Conservation (phyloP, 2,888 invertebrate genomes). For the Anthrax anthrax region DNA sequence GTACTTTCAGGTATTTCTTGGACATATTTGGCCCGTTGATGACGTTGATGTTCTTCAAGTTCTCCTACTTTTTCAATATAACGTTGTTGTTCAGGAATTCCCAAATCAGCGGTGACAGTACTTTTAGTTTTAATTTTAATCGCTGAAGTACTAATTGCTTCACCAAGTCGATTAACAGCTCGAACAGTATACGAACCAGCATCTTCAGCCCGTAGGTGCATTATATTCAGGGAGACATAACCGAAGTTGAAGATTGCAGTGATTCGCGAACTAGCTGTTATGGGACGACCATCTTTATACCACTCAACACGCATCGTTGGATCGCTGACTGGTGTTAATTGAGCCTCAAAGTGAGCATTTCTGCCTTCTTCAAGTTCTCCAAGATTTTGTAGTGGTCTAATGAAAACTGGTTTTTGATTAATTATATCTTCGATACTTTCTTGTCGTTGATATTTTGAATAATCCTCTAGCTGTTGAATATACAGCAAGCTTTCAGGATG, state of each 20-base stretch:
- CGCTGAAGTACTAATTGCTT: slow-evolving; percentile 72
- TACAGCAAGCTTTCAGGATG: slow-evolving; percentile 84
- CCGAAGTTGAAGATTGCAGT: slow-evolving; percentile 98
- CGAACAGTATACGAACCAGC: slow-evolving; percentile 86
- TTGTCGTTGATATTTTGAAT: slow-evolving; percentile 70
- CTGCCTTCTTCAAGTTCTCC: slow-evolving; percentile 80
- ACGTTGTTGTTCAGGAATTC: slow-evolving; percentile 77
- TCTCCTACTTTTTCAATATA: slow-evolving; percentile 87
- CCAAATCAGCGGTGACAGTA: slow-evolving; percentile 73
- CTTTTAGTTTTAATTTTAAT: slow-evolving; percentile 63
- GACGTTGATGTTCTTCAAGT: slow-evolving; percentile 72
- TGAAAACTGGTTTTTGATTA: slow-evolving; percentile 73
- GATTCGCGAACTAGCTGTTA: slow-evolving; percentile 94
- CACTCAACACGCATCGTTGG: slow-evolving; percentile 90
- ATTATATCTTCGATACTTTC: slow-evolving; percentile 70
- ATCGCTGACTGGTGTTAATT: slow-evolving; percentile 82
- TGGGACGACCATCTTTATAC: slow-evolving; percentile 87
- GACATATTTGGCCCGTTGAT: slow-evolving; percentile 61
- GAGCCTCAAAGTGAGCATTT: slow-evolving; percentile 87
- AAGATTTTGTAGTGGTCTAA: slow-evolving; percentile 71
- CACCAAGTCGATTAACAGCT: slow-evolving; percentile 80
- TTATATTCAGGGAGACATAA: slow-evolving; percentile 94
- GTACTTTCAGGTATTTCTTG: slow-evolving; percentile 68
- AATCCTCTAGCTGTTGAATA: slow-evolving; percentile 82
- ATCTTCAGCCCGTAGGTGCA: slow-evolving; percentile 98